These are phyloP conservation scores for Pteromalus puparum DNA, from an alignment of 1,140 invertebrate genomes.

Conservation along the genomic window DNA sequence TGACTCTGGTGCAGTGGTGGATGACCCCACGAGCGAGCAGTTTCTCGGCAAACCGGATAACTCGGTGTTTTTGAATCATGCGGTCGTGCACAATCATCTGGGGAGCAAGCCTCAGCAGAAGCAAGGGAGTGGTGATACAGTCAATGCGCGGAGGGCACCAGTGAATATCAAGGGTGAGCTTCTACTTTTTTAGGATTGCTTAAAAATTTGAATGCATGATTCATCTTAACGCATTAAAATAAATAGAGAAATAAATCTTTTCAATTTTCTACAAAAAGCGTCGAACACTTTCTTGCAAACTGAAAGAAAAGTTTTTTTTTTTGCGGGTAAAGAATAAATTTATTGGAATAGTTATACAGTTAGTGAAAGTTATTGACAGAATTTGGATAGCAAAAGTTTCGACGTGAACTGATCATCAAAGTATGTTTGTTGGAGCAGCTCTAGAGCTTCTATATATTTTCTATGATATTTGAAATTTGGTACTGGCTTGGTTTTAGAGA, in stretches of 20 bases:
- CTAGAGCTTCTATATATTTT: background rate
- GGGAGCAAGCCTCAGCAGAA: slow-evolving; percentile 53
- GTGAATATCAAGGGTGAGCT: slow-evolving; percentile 63
- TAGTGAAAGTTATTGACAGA: background rate
- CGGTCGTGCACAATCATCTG: slow-evolving; percentile 64
- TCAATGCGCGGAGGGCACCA: background rate
- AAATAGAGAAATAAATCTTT: background rate
- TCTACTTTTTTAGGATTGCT: background rate
- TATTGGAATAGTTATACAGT: background rate
- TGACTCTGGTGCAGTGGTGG: background rate
- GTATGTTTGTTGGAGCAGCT: background rate
- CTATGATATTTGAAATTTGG: background rate
- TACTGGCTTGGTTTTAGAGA: background rate
- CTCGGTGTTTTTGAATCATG: slow-evolving; percentile 65
- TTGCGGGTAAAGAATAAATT: background rate
- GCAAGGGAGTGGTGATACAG: slow-evolving; percentile 32
- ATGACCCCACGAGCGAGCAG: slow-evolving; percentile 57
- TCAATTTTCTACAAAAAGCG: background rate
- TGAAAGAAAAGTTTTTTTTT: background rate
- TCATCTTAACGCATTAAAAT: no score
- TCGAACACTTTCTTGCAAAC: background rate
- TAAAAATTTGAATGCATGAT: no score
- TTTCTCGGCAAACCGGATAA: slow-evolving; percentile 63
- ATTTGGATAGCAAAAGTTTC: slow-evolving; percentile 1
- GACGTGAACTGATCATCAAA: background rate